A percentile compares a stretch with the other conserved stretches of the same genome.
These are phyloP conservation scores for Manis javanica DNA, from an alignment of 2,797 vertebrate species.

Conservation along the genomic window DNA sequence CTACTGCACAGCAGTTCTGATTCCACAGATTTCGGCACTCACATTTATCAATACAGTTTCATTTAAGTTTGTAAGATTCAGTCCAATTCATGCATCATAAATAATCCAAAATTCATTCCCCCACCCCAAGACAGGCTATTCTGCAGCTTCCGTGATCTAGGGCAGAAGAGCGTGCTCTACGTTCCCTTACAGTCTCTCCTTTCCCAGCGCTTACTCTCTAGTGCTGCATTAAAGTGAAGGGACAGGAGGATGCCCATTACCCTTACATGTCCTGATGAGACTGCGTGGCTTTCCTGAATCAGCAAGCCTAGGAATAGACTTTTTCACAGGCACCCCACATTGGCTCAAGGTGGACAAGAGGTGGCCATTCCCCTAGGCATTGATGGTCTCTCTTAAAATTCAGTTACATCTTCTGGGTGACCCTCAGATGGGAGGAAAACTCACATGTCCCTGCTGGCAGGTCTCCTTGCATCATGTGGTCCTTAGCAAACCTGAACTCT, in stretches of 20 bases:
- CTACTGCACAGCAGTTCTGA: background rate
- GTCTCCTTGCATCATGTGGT: background rate
- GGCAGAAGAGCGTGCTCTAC: accelerated
- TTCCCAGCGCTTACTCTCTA: background rate
- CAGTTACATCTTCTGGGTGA: background rate
- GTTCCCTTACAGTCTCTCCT: background rate
- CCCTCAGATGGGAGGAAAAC: background rate
- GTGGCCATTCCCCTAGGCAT: background rate
- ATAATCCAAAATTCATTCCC: background rate
- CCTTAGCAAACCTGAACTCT: background rate
- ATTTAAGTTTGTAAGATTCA: background rate
- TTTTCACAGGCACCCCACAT: background rate
- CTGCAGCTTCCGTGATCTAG: background rate
- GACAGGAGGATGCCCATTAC: background rate
- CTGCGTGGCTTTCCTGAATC: background rate
- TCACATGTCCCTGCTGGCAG: background rate
- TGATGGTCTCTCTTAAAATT: background rate
- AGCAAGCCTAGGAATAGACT: background rate
- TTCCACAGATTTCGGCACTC: background rate
- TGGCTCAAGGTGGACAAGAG: background rate
- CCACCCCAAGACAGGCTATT: background rate
- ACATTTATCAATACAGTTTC: background rate
- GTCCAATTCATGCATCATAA: background rate
- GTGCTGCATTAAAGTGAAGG: background rate
- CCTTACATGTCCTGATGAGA: background rate